Percentiles rank a stretch among this genome's conserved stretches.
These are phyloP conservation scores for Jordanella pulchra DNA, from an alignment of 2,797 vertebrate species.

Conservation along the genomic window DNA sequence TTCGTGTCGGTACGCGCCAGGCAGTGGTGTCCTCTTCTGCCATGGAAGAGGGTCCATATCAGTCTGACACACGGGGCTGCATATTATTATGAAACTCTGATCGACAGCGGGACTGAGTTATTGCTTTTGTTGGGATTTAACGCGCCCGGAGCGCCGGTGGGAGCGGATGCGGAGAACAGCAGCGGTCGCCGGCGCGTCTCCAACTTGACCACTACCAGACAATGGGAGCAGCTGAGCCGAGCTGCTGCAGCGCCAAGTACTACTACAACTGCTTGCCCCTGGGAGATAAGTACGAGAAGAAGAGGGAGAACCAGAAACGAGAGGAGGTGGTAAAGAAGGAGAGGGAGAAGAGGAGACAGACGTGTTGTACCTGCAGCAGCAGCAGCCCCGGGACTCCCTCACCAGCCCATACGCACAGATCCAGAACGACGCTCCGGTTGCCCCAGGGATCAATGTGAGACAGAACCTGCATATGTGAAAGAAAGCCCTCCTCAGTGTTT, in stretches of 20 bases:
- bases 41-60: conserved; percentile 50
- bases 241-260: conserved; percentile 81
- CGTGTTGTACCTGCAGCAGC: conserved; percentile 62
- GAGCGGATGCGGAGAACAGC: conserved; percentile 56
- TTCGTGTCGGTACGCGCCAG: conserved; percentile 27
- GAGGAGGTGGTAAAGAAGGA: conserved; percentile 37
- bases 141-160: conserved; percentile 48
- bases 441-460: conserved; percentile 62
- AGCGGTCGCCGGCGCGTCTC: conserved; percentile 67
- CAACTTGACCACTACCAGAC: conserved; percentile 80
- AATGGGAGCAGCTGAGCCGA: conserved; percentile 89
- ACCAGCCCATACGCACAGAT: conserved; percentile 63
- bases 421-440: conserved; percentile 56
- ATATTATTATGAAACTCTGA: conserved; percentile 20
- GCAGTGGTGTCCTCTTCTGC: conserved; percentile 28
- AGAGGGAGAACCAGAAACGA: conserved; percentile 28
- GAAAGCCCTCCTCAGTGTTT: conserved; percentile 20
- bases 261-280: conserved; percentile 81
- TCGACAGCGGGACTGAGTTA: conserved; percentile 8
- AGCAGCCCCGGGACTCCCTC: conserved; percentile 58
- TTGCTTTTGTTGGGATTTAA: neutral
- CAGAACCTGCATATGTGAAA: conserved; percentile 35
- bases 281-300: conserved; percentile 68
- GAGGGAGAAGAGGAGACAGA: conserved; percentile 47
- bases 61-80: conserved; percentile 26